Conservation (phyloP, 1,140 invertebrate species). For the Musca vetustissima region DNA sequence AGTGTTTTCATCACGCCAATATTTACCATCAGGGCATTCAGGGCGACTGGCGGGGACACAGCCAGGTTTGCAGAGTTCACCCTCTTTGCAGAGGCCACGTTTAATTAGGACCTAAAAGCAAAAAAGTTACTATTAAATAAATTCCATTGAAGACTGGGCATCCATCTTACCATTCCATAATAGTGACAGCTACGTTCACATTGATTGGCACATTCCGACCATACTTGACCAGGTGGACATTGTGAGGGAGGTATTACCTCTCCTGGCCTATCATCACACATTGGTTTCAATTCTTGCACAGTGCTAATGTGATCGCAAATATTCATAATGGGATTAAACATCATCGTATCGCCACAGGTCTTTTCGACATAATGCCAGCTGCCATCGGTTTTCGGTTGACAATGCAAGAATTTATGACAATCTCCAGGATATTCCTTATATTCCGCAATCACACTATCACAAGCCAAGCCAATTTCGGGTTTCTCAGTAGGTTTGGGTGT, state of each 20-base stretch:
- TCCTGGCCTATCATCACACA: constrained; percentile 53
- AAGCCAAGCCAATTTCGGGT: constrained; percentile 39
- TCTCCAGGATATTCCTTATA: constrained; percentile 59
- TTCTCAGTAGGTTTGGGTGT: constrained; percentile 30
- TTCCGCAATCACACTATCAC: constrained; percentile 38
- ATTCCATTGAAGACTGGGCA: background rate
- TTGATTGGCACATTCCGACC: constrained; percentile 63
- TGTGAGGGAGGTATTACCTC: constrained; percentile 17
- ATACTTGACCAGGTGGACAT: constrained; percentile 57
- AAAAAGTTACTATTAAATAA: background rate
- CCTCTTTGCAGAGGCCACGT: constrained; percentile 43
- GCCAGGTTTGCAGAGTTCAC: constrained; percentile 47
- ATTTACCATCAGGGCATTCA: constrained; percentile 39
- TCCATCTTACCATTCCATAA: constrained; percentile 53
- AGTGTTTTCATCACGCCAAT: constrained; percentile 68
- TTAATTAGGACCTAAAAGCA: constrained; percentile 34
- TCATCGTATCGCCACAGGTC: constrained; percentile 61
- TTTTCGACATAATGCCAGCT: constrained; percentile 58
- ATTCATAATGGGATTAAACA: constrained; percentile 65
- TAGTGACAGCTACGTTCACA: constrained; percentile 65
- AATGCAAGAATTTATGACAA: constrained; percentile 66
- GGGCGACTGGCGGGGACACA: constrained; percentile 53
- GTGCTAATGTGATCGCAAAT: constrained; percentile 65
- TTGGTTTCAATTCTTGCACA: constrained; percentile 63
- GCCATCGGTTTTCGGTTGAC: constrained; percentile 49